Evolutionary conservation across 2,888 invertebrate species (phyloP).

Genomic region (Drosophila demipolita): DNA sequence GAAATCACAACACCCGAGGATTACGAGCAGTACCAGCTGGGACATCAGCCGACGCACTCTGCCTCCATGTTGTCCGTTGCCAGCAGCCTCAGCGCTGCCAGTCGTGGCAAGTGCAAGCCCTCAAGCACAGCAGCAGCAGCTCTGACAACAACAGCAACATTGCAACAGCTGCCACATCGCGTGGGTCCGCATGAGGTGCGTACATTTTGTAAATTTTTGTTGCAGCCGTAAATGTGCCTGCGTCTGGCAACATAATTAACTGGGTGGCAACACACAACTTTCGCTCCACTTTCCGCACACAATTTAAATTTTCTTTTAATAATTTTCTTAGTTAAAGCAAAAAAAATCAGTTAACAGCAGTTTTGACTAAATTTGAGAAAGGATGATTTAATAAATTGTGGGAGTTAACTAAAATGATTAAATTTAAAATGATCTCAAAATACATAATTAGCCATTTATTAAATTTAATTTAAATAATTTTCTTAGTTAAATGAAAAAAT

Average conservation of each 20-base stretch:
- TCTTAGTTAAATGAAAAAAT: not conserved
- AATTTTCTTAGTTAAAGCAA: no score
- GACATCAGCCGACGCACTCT: conserved; percentile 71
- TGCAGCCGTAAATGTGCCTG: not conserved
- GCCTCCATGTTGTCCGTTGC: conserved; percentile 75
- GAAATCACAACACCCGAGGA: conserved; percentile 79
- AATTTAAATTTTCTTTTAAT: conserved; percentile 1
- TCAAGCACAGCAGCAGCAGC: conserved; percentile 30
- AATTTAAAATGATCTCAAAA: no score
- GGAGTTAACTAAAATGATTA: no score
- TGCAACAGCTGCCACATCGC: conserved; percentile 46
- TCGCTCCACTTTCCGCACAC: not conserved
- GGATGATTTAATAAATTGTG: no score
- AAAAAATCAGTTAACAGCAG: no score
- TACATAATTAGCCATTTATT: no score
- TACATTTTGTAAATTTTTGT: conserved; percentile 37
- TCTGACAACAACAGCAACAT: conserved; percentile 25
- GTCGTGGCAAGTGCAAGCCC: conserved; percentile 70
- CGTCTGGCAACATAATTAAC: conserved; percentile 10
- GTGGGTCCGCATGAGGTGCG: conserved; percentile 70
- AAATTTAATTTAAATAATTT: not conserved
- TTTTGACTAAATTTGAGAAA: no score
- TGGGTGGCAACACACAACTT: not conserved
- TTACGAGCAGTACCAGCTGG: conserved; percentile 78
- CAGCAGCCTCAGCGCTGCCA: conserved; percentile 65